Percentiles rank a stretch among this genome's conserved stretches.
Evolutionary conservation across 2,888 invertebrate genomes (phyloP).

Genomic region (Orthosia cruda): DNA sequence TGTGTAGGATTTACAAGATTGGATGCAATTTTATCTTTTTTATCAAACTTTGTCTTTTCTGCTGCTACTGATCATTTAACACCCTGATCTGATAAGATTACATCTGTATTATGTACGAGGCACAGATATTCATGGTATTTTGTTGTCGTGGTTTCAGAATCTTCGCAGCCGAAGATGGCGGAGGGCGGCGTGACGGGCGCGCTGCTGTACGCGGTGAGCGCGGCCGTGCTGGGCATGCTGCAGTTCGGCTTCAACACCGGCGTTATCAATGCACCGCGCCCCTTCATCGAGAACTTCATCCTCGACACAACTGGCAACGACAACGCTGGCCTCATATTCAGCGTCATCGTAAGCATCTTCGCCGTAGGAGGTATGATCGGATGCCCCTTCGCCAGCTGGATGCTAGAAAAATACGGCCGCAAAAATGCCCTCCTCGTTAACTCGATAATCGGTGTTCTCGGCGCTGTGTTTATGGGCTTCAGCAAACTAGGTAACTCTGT

Average conservation of each 20-base stretch:
- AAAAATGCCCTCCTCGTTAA: constrained; percentile 93
- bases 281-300: constrained; percentile 93
- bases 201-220: constrained; percentile 93
- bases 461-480: constrained; percentile 93
- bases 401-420: constrained; percentile 94
- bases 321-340: constrained; percentile 90
- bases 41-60: constrained; percentile 34
- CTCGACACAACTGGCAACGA: constrained; percentile 88
- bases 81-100: constrained; percentile 46
- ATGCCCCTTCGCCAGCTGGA: constrained; percentile 94
- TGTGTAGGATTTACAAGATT: constrained; percentile 8
- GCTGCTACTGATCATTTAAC: constrained; percentile 30
- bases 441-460: constrained; percentile 93
- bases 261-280: constrained; percentile 93
- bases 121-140: constrained; percentile 11
- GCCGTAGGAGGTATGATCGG: constrained; percentile 96
- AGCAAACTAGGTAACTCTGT: constrained; percentile 93
- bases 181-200: constrained; percentile 91
- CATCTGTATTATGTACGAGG: not conserved
- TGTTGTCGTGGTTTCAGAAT: constrained; percentile 76
- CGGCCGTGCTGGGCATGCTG: constrained; percentile 94
- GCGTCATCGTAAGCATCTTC: constrained; percentile 94
- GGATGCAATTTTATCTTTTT: constrained; percentile 54
- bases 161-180: constrained; percentile 79
- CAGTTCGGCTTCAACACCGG: constrained; percentile 95